A percentile compares a stretch with the other conserved stretches of the same genome.
phyloP scores from a whole-genome alignment of 2,888 invertebrate species.

The Siphonodentalium dalli region DNA sequence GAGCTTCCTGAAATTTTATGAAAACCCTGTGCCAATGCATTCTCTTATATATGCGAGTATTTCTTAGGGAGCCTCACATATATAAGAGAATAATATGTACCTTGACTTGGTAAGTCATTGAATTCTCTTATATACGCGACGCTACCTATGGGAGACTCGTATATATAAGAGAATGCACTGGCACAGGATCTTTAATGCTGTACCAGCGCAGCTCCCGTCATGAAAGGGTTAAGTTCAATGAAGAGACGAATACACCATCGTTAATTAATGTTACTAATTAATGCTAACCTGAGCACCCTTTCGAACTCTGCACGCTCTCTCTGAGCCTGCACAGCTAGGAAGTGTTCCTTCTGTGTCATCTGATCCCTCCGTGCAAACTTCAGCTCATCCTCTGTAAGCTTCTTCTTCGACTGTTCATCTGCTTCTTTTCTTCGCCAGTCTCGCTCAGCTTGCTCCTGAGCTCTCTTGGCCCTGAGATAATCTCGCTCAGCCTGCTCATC shows the following conservation, averaged over 20 bases:
- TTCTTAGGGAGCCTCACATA: too few relatives aligned
- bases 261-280: background rate
- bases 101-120: too few relatives aligned
- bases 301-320: constrained; percentile 65
- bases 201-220: too few relatives aligned
- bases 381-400: constrained; percentile 59
- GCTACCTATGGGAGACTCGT: too few relatives aligned
- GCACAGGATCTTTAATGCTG: too few relatives aligned
- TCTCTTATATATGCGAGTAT: too few relatives aligned
- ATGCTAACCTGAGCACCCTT: constrained; percentile 57
- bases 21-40: too few relatives aligned
- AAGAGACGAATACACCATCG: background rate
- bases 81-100: too few relatives aligned
- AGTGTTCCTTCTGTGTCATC: constrained; percentile 64
- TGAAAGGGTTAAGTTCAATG: too few relatives aligned
- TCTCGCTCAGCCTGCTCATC: constrained; percentile 65
- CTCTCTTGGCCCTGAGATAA: constrained; percentile 62
- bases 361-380: constrained; percentile 60
- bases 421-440: constrained; percentile 65
- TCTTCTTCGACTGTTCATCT: constrained; percentile 57
- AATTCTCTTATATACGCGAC: too few relatives aligned
- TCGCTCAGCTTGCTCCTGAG: constrained; percentile 64
- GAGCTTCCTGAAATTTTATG: too few relatives aligned
- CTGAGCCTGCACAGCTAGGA: constrained; percentile 64
- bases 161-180: too few relatives aligned